Evolutionary conservation across 1,140 invertebrate genomes (phyloP).

Genomic region (Nephotettix cincticeps): DNA sequence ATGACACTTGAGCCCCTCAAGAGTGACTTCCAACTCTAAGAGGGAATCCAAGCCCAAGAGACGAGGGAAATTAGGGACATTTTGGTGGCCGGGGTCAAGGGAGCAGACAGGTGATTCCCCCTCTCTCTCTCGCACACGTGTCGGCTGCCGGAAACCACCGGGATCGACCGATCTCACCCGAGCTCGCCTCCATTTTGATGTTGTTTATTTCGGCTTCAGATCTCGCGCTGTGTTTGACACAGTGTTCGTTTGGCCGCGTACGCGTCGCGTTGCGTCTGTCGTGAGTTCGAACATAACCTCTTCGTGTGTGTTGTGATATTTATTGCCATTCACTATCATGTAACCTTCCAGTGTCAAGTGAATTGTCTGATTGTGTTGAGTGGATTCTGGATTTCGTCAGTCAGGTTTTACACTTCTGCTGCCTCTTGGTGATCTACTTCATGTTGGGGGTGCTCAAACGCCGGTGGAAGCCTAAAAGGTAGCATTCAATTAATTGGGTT

Average conservation of each 20-base stretch:
- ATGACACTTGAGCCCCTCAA: no score
- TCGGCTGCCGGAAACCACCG: conserved; percentile 16
- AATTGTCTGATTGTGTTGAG: neutral
- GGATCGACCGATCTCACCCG: neutral
- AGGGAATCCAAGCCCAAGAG: no score
- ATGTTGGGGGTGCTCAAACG: conserved; percentile 42
- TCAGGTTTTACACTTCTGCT: conserved; percentile 1
- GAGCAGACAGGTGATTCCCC: conserved; percentile 8
- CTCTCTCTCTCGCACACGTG: neutral
- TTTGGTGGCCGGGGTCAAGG: conserved; percentile 4
- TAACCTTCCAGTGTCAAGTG: neutral
- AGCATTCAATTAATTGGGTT: conserved; percentile 19
- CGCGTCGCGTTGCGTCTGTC: neutral
- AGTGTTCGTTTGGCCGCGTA: neutral
- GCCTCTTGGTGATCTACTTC: conserved; percentile 32
- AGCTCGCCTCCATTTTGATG: conserved; percentile 5
- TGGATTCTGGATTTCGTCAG: conserved; percentile 12
- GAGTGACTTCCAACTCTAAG: no score
- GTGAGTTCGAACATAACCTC: no score
- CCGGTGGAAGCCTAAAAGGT: conserved; percentile 43
- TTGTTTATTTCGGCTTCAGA: conserved; percentile 18
- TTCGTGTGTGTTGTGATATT: conserved; percentile 2
- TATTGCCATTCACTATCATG: no score
- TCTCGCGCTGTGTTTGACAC: neutral
- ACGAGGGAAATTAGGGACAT: neutral